These are phyloP conservation scores for Alaudala cheleensis DNA, from an alignment of 2,113 vertebrate species.

Conservation along the genomic window DNA sequence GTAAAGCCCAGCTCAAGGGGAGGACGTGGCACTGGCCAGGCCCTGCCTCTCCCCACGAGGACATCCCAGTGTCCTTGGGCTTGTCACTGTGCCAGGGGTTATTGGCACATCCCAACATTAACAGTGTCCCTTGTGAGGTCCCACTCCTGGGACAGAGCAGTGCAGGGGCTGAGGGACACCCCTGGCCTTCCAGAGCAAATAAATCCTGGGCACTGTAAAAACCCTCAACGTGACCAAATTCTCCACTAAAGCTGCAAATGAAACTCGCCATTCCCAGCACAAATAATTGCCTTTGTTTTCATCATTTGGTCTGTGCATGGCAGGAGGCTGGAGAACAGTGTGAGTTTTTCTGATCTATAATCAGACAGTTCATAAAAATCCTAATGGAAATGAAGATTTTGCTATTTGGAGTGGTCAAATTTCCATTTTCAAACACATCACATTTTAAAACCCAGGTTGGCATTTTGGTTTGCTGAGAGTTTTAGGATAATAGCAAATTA, in stretches of 20 bases:
- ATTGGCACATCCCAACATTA: fast-evolving
- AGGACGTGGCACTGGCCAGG: fast-evolving
- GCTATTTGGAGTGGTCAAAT: slow-evolving; percentile 79
- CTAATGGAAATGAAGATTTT: slow-evolving; percentile 78
- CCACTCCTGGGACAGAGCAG: not conserved
- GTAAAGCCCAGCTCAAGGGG: not conserved
- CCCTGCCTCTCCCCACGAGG: no score
- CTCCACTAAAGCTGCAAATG: slow-evolving; percentile 24
- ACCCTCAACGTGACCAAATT: not conserved
- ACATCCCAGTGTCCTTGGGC: fast-evolving
- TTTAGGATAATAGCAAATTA: slow-evolving; percentile 82
- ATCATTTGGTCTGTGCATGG: slow-evolving; percentile 33
- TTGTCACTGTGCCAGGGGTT: fast-evolving
- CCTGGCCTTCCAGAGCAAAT: not conserved
- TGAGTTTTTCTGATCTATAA: slow-evolving; percentile 70
- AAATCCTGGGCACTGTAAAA: not conserved
- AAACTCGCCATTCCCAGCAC: slow-evolving; percentile 62
- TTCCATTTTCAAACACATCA: slow-evolving; percentile 81
- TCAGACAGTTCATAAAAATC: slow-evolving; percentile 77
- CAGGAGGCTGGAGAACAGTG: slow-evolving; percentile 59
- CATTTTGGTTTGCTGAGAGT: slow-evolving; percentile 80
- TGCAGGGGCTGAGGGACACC: not conserved
- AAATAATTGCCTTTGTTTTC: slow-evolving; percentile 77
- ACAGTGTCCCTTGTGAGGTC: not conserved
- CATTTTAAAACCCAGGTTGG: slow-evolving; percentile 74